Evolutionary conservation across 2,113 vertebrate genomes (phyloP).

Genomic region (Dipodomys merriami): DNA sequence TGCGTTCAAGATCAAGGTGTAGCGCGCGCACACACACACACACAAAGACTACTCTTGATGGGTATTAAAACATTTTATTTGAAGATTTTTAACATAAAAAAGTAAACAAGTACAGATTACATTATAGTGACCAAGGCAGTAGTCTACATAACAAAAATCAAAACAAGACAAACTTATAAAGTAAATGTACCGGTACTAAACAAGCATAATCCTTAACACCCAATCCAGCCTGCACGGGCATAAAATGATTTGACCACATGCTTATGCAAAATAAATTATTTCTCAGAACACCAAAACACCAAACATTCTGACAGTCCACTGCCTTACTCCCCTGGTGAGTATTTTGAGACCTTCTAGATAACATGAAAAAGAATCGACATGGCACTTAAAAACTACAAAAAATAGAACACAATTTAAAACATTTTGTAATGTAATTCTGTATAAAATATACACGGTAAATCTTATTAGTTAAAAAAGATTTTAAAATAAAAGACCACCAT

Average conservation of each 20-base stretch:
- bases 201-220: slow-evolving; percentile 78
- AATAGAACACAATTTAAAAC: slow-evolving; percentile 76
- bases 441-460: slow-evolving; percentile 77
- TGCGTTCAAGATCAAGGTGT: no score
- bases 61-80: slow-evolving; percentile 87
- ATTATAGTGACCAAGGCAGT: slow-evolving; percentile 71
- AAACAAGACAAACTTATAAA: slow-evolving; percentile 64
- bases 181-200: slow-evolving; percentile 74
- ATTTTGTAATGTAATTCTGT: slow-evolving; percentile 77
- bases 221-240: slow-evolving; percentile 75
- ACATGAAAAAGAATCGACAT: slow-evolving; percentile 75
- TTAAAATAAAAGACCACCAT: slow-evolving; percentile 70
- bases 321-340: slow-evolving; percentile 75
- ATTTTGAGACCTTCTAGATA: slow-evolving; percentile 71
- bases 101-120: slow-evolving; percentile 84
- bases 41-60: slow-evolving; percentile 37
- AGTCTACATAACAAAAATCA: slow-evolving; percentile 77
- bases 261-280: slow-evolving; percentile 75
- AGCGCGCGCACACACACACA: no score
- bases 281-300: slow-evolving; percentile 68
- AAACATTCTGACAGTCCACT: slow-evolving; percentile 68
- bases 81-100: slow-evolving; percentile 82
- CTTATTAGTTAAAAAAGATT: slow-evolving; percentile 70
- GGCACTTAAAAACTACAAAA: slow-evolving; percentile 83
- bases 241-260: slow-evolving; percentile 78